Conservation (phyloP, 2,888 invertebrate species). For the Nasonia oneida region DNA sequence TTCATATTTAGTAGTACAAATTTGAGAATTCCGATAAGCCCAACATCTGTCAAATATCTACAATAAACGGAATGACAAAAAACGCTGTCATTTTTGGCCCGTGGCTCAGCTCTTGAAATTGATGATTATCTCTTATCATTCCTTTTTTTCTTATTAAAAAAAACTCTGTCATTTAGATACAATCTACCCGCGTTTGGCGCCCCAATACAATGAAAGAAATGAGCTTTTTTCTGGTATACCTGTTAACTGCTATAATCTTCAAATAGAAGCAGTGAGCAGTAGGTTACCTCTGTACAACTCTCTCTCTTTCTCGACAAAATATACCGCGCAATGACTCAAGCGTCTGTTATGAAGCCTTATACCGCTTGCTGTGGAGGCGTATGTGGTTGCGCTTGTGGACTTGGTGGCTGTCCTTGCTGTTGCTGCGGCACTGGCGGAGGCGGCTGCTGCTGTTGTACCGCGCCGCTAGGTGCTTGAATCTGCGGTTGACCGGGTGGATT, state of each 20-base stretch:
- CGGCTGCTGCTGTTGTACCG: conserved; percentile 61
- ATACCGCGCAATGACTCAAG: conserved; percentile 34
- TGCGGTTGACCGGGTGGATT: conserved; percentile 65
- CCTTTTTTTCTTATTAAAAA: conserved; percentile 33
- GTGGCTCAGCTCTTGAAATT: conserved; percentile 54
- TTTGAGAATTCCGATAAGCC: conserved; percentile 57
- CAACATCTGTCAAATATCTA: conserved; percentile 63
- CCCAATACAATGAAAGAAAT: conserved; percentile 55
- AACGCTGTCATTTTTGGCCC: conserved; percentile 59
- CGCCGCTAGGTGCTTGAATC: conserved; percentile 65
- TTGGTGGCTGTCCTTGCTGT: conserved; percentile 73
- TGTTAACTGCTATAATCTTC: conserved; percentile 26
- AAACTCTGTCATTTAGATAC: conserved; percentile 57
- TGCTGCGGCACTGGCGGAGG: conserved; percentile 68
- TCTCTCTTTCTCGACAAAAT: conserved; percentile 36
- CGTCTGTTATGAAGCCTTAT: conserved; percentile 44
- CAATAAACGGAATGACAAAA: conserved; percentile 64
- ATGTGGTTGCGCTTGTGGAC: conserved; percentile 71
- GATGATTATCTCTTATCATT: conserved; percentile 48
- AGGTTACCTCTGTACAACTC: conserved; percentile 58
- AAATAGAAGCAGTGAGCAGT: conserved; percentile 28
- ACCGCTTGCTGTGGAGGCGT: conserved; percentile 76
- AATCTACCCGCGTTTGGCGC: conserved; percentile 53
- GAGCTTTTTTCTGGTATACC: conserved; percentile 50
- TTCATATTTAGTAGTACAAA: conserved; percentile 57